Evolutionary conservation across 2,888 invertebrate genomes (phyloP).

Genomic region (Dryobota labecula): DNA sequence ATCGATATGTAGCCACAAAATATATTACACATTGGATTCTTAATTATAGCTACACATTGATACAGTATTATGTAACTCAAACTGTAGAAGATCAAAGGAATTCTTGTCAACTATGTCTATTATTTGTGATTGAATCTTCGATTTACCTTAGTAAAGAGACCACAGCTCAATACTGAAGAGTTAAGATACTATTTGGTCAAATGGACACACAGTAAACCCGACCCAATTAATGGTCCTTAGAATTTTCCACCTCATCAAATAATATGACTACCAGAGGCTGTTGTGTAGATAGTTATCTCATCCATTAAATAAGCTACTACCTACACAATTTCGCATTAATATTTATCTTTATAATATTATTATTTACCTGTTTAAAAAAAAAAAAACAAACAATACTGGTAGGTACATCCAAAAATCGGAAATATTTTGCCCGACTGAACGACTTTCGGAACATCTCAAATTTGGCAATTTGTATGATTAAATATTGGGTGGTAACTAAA

Average conservation of each 20-base stretch:
- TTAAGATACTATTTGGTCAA: constrained; percentile 37
- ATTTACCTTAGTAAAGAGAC: not conserved
- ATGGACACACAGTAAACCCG: constrained; percentile 33
- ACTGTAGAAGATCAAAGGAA: not conserved
- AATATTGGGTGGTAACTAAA: no score
- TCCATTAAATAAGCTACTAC: no score
- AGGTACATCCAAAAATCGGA: not conserved
- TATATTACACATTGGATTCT: not conserved
- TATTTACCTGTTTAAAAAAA: not conserved
- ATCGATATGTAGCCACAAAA: not conserved
- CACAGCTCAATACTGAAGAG: not conserved
- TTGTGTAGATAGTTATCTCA: not conserved
- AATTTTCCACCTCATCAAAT: constrained; percentile 47
- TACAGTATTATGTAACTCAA: not conserved
- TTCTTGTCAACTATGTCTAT: not conserved
- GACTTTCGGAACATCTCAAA: not conserved
- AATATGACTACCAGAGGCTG: not conserved
- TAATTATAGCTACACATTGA: not conserved
- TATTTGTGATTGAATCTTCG: constrained; percentile 6
- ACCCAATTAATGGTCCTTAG: constrained; percentile 44
- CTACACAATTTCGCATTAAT: no score
- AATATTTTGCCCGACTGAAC: not conserved
- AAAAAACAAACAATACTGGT: not conserved
- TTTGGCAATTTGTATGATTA: no score
- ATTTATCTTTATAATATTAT: not conserved